Conservation (phyloP, 1,140 invertebrate species). For the Philaenus spumarius region DNA sequence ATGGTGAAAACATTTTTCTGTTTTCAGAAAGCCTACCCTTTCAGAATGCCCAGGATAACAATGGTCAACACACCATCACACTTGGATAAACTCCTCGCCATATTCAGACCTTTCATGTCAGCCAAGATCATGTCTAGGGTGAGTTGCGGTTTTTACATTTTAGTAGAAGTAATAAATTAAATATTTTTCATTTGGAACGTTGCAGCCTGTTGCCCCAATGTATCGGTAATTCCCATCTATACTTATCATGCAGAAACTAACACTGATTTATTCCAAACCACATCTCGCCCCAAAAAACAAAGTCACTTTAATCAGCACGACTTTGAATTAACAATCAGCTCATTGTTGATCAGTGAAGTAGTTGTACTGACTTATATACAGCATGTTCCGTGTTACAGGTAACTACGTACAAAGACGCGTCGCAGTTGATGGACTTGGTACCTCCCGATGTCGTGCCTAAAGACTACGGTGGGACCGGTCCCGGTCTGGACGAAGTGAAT, state of each 20-base stretch:
- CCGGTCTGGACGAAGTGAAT: constrained; percentile 1
- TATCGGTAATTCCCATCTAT: background rate
- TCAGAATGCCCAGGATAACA: constrained; percentile 14
- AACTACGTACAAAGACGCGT: background rate
- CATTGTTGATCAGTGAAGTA: no score
- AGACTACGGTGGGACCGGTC: background rate
- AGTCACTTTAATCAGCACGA: no score
- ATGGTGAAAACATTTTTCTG: no score
- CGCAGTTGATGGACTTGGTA: constrained; percentile 1
- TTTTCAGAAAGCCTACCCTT: constrained; percentile 25
- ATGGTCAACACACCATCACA: constrained; percentile 20
- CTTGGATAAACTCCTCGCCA: constrained; percentile 19
- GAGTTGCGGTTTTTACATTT: background rate
- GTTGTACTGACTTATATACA: no score
- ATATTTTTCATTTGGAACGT: background rate
- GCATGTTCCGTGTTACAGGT: background rate
- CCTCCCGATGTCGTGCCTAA: background rate
- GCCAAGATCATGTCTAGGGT: constrained; percentile 19
- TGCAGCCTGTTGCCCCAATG: background rate
- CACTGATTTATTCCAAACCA: no score
- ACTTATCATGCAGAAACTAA: background rate
- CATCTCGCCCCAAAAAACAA: no score
- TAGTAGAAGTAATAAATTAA: background rate
- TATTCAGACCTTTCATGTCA: constrained; percentile 23
- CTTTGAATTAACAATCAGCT: no score